Evolutionary conservation across 1,140 invertebrate genomes (phyloP).

Genomic region (Aphis craccivora): DNA sequence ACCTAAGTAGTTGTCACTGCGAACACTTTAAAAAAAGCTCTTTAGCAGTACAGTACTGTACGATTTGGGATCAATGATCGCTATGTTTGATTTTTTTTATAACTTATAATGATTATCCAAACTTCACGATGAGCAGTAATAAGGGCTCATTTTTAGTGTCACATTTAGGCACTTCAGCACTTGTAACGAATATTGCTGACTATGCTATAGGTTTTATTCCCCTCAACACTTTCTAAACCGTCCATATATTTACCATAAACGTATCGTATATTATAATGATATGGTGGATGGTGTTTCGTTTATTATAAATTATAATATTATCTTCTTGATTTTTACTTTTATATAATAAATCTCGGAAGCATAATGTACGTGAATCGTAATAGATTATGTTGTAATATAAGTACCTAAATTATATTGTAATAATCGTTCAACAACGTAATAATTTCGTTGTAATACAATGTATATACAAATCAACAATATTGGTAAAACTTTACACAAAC

Average conservation of each 20-base stretch:
- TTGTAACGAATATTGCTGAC: not conserved
- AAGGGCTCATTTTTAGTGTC: too few relatives aligned
- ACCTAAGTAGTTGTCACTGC: not conserved
- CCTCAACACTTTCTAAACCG: not conserved
- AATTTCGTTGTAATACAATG: not conserved
- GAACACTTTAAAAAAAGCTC: not conserved
- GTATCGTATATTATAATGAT: not conserved
- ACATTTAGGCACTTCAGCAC: too few relatives aligned
- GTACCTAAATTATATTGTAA: not conserved
- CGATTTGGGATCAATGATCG: not conserved
- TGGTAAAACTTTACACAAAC: not conserved
- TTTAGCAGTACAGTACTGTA: not conserved
- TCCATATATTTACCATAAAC: not conserved
- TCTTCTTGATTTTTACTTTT: not conserved
- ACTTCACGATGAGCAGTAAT: too few relatives aligned
- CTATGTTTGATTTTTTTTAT: not conserved
- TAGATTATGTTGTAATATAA: too few relatives aligned
- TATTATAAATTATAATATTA: not conserved
- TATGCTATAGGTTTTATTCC: not conserved
- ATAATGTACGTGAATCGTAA: too few relatives aligned
- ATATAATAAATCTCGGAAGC: not conserved
- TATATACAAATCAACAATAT: not conserved
- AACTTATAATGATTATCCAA: too few relatives aligned
- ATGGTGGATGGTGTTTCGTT: not conserved
- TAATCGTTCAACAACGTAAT: not conserved